Percentiles rank a stretch among this genome's conserved stretches.
These are phyloP conservation scores for Typhlomys cinereus DNA, from an alignment of 2,113 vertebrate species.

Conservation along the genomic window DNA sequence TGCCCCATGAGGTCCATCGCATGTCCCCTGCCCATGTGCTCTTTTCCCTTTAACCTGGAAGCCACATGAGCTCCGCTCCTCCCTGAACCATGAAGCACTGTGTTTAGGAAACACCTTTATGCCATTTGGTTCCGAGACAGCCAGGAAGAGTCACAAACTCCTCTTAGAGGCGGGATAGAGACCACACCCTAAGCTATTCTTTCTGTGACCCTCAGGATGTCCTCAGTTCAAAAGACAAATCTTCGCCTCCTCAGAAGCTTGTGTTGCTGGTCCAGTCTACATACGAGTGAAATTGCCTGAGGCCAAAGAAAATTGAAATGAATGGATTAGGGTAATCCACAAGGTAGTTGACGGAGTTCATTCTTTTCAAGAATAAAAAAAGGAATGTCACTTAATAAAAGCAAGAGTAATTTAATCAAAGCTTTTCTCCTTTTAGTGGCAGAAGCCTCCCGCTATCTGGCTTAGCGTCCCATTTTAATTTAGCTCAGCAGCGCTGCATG, in stretches of 20 bases:
- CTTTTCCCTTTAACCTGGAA: not conserved
- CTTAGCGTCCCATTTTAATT: conserved; percentile 34
- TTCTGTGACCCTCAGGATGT: not conserved
- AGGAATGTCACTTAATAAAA: not conserved
- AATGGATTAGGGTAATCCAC: not conserved
- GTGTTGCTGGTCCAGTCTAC: not conserved
- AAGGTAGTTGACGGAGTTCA: not conserved
- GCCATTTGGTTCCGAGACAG: not conserved
- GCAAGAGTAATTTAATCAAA: conserved; percentile 50
- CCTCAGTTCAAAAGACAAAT: not conserved
- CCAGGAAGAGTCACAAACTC: not conserved
- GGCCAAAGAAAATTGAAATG: not conserved
- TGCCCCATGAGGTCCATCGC: no score
- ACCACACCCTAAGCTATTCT: not conserved
- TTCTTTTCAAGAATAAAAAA: conserved; percentile 26
- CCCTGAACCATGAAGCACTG: not conserved
- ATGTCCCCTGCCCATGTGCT: no score
- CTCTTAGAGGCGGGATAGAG: not conserved
- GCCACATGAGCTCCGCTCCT: not conserved
- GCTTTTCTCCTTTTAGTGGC: not conserved
- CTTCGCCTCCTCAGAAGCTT: not conserved
- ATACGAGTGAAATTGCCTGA: not conserved
- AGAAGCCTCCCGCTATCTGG: not conserved
- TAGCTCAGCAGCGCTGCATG: not conserved
- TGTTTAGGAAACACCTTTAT: not conserved